A percentile compares a stretch with the other conserved stretches of the same genome.
Conservation (phyloP, 1,140 invertebrate genomes). For the Lordiphosa mommai region DNA sequence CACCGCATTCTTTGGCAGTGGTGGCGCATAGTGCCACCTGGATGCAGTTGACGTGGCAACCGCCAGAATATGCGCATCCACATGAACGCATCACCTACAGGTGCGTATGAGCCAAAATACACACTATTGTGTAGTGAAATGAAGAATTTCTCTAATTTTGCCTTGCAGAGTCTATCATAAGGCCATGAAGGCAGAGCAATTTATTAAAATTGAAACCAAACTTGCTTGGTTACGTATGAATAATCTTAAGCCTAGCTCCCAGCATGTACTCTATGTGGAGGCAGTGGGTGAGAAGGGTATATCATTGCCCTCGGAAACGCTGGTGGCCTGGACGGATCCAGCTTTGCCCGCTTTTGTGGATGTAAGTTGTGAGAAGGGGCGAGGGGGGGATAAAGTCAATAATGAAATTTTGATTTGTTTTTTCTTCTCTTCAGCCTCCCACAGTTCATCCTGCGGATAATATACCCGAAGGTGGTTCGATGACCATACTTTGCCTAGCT, state of each 20-base stretch:
- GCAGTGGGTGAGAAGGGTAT: conserved; percentile 85
- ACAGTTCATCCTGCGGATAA: conserved; percentile 90
- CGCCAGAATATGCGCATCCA: conserved; percentile 88
- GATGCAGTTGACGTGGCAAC: conserved; percentile 89
- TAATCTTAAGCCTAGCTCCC: conserved; percentile 86
- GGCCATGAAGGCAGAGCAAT: conserved; percentile 82
- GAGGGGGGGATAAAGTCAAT: too few species aligned
- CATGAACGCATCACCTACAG: conserved; percentile 87
- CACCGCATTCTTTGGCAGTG: conserved; percentile 88
- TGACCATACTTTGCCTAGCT: conserved; percentile 91
- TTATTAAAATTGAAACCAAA: conserved; percentile 83
- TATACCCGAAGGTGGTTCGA: conserved; percentile 89
- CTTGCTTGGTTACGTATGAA: conserved; percentile 86
- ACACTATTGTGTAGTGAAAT: background rate
- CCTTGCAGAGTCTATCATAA: conserved; percentile 85
- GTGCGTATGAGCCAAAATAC: conserved; percentile 78
- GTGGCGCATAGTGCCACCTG: conserved; percentile 87
- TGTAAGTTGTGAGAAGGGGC: conserved; percentile 80
- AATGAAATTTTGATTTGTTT: conserved; percentile 4
- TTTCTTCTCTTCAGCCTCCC: conserved; percentile 83
- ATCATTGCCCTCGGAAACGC: conserved; percentile 87
- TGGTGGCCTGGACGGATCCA: conserved; percentile 92
- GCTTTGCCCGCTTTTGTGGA: conserved; percentile 91
- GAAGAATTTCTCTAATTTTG: background rate
- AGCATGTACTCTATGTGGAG: conserved; percentile 88